phyloP scores from a whole-genome alignment of 2,888 invertebrate species.

The Lasioglossum vierecki region DNA sequence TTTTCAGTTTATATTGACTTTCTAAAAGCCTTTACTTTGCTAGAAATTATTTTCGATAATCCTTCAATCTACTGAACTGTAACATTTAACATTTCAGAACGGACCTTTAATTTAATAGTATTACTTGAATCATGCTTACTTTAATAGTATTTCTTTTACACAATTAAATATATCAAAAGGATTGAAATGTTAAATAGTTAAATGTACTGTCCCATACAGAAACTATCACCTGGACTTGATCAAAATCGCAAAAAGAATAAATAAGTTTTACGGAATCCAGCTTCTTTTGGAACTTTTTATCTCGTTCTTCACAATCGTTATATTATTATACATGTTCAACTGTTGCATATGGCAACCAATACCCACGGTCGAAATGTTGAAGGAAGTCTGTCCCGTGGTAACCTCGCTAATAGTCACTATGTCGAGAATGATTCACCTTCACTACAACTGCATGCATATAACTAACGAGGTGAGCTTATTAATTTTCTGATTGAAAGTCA shows the following conservation, averaged over 20 bases:
- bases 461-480: background rate
- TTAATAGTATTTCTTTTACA: too few species aligned
- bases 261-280: background rate
- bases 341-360: background rate
- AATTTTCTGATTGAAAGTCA: background rate
- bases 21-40: background rate
- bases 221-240: background rate
- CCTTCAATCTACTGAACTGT: background rate
- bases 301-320: accelerated
- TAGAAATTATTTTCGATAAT: background rate
- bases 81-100: background rate
- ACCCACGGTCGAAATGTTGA: background rate
- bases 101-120: background rate
- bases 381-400: background rate
- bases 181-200: background rate
- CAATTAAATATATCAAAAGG: background rate
- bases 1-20: background rate
- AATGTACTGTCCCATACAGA: background rate
- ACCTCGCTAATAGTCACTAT: background rate
- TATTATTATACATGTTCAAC: background rate
- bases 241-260: background rate
- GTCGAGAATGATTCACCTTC: background rate
- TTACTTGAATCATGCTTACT: background rate
- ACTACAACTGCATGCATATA: background rate
- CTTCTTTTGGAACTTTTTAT: background rate